Conservation (phyloP, 1,140 invertebrate genomes). For the Eurosta solidaginis region DNA sequence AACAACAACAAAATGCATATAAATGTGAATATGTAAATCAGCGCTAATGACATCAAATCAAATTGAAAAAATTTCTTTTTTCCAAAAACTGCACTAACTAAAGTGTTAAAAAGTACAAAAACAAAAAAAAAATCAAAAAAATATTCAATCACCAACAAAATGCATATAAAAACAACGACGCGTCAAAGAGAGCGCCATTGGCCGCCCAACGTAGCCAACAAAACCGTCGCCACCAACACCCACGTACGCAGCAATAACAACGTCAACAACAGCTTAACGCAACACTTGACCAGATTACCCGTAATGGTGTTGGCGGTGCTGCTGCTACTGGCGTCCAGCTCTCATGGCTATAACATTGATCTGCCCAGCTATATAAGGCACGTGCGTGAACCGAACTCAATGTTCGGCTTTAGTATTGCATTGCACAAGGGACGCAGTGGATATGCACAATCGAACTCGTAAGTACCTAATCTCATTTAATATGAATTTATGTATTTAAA, state of each 20-base stretch:
- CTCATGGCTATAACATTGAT: constrained; percentile 52
- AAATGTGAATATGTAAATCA: neutral
- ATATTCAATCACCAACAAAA: neutral
- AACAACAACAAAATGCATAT: neutral
- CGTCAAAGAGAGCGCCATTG: constrained; percentile 1
- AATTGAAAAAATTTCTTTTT: neutral
- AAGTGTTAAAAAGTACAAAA: neutral
- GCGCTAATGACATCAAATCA: constrained; percentile 6
- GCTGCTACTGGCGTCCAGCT: constrained; percentile 7
- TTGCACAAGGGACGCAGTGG: constrained; percentile 46
- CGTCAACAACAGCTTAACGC: neutral
- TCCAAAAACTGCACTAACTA: neutral
- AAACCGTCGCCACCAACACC: neutral
- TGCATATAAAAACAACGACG: constrained; percentile 8
- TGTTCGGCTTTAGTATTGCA: constrained; percentile 59
- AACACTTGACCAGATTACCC: constrained; percentile 1
- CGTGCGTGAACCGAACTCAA: constrained; percentile 47
- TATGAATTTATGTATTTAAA: neutral
- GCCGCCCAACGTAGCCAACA: neutral
- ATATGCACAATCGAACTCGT: constrained; percentile 47
- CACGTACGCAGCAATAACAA: neutral
- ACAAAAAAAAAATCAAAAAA: neutral
- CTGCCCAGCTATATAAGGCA: constrained; percentile 54
- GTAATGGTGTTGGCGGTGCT: constrained; percentile 4
- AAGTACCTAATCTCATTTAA: constrained; percentile 37